Evolutionary conservation across 2,797 vertebrate species (phyloP), one percentile per base, ranked within the genome.

Genomic region (Ctenochaetus hawaiiensis): DNA sequence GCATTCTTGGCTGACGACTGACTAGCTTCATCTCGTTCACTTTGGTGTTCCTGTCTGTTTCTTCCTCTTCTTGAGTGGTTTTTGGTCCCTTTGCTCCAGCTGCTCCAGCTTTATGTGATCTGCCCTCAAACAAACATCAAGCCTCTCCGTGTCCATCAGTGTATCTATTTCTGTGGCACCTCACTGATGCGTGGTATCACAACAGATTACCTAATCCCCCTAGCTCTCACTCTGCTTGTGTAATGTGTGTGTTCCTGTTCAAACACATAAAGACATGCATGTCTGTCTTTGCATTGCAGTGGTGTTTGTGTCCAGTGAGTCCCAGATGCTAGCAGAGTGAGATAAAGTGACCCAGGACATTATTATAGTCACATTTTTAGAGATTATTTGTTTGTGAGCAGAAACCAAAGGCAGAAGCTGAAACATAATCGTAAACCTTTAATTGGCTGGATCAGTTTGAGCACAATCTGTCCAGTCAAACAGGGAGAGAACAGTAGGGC

Each of bases 111-210:
- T 74, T 44, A 59, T 43, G 14, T 72, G 68, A 72, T 85, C 72
- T 76, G 84, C 79, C 79, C 80, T 88, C 80, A 80, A 57, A 82
- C 65, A 72, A 76, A 86, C 81, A 86, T 72, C 44, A 13, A 37
- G 44, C 61, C 61, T 81, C 57, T 49, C 53, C 54, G 67, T 88
- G 75, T 61, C 67, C 80, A 76, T 90, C 60, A 51, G 57, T 57
- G 63, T 26, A 77, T 90, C 91, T 92, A 89, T 93, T 91, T 86
- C 85, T 77, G 92, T 83, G 62, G 72, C 77, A 76, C 80, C 69
- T 68, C 41, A 43, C 58, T 62, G 76, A 86, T 89, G 81, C 30
- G n/a, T 44, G 20, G 53, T 76, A 88, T 91, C 80, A 77, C 87
- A 64, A 10, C 66, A 72, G 82, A 92, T 93, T 84, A 93, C 75